Percentiles rank a stretch among this genome's conserved stretches.
Evolutionary conservation across 2,113 vertebrate species (phyloP).

Genomic region (Alligator sinensis): DNA sequence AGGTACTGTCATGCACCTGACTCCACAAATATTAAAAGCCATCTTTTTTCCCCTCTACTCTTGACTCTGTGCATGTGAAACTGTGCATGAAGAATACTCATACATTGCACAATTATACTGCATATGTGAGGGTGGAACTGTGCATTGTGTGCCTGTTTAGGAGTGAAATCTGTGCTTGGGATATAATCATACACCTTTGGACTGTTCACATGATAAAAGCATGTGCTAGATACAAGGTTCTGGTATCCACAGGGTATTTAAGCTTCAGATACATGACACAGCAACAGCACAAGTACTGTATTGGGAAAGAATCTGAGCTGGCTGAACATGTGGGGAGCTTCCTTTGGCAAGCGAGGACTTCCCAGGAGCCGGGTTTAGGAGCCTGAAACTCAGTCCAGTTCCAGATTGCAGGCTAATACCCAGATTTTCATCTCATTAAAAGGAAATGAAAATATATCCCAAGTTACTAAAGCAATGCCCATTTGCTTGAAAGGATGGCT

Average conservation of each 20-base stretch:
- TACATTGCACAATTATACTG: not conserved
- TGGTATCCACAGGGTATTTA: not conserved
- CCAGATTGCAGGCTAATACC: slow-evolving; percentile 15
- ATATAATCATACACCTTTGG: not conserved
- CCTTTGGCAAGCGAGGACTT: fast-evolving
- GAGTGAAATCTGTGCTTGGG: not conserved
- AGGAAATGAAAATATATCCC: slow-evolving; percentile 26
- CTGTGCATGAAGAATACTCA: not conserved
- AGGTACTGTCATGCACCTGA: not conserved
- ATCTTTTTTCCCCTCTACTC: not conserved
- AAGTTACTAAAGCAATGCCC: slow-evolving; percentile 15
- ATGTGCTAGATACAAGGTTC: not conserved
- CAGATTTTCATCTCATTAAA: slow-evolving; percentile 45
- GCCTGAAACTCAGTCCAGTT: not conserved
- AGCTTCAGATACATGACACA: not conserved
- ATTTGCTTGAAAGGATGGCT: slow-evolving; percentile 24
- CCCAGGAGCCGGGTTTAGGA: not conserved
- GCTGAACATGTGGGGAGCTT: not conserved
- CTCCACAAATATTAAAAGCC: not conserved
- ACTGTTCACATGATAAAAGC: not conserved
- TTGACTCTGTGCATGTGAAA: not conserved
- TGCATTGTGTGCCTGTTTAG: not conserved
- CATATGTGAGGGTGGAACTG: not conserved
- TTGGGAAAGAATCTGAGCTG: not conserved
- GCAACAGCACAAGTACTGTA: not conserved